Conservation (phyloP, 2,888 invertebrate species). For the Tenthredo livida region DNA sequence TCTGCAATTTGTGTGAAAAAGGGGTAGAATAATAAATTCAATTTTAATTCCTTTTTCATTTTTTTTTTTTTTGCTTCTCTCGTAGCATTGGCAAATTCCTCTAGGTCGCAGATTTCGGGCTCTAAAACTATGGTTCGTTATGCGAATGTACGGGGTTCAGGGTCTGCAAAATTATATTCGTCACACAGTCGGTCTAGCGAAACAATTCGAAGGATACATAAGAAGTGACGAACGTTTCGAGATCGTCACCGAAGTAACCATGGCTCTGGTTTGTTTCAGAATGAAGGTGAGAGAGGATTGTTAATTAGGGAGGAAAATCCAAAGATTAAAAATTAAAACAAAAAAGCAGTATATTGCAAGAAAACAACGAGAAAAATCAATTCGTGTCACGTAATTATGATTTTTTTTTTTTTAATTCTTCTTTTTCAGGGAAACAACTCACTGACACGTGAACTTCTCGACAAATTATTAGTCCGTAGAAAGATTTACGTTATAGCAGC, state of each 20-base stretch:
- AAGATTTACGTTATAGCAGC: slow-evolving; percentile 92
- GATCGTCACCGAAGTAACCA: slow-evolving; percentile 84
- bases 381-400: no score
- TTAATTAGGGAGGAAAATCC: neutral
- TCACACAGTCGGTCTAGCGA: slow-evolving; percentile 87
- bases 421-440: slow-evolving; percentile 82
- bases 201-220: slow-evolving; percentile 88
- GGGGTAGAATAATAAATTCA: no score
- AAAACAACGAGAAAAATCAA: neutral
- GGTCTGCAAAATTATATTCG: slow-evolving; percentile 90
- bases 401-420: neutral
- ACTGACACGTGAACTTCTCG: slow-evolving; percentile 85
- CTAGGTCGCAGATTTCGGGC: slow-evolving; percentile 93
- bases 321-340: slow-evolving; percentile 47
- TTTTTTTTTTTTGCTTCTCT: slow-evolving; percentile 71
- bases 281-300: slow-evolving; percentile 80
- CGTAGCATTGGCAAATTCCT: slow-evolving; percentile 92
- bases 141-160: slow-evolving; percentile 90
- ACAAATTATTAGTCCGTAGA: slow-evolving; percentile 86
- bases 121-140: slow-evolving; percentile 94
- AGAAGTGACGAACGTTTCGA: slow-evolving; percentile 88
- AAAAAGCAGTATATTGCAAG: neutral
- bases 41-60: no score
- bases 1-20: neutral
- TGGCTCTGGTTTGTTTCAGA: slow-evolving; percentile 95